Conservation (phyloP, 2,888 invertebrate genomes). For the Eulithis prunata region DNA sequence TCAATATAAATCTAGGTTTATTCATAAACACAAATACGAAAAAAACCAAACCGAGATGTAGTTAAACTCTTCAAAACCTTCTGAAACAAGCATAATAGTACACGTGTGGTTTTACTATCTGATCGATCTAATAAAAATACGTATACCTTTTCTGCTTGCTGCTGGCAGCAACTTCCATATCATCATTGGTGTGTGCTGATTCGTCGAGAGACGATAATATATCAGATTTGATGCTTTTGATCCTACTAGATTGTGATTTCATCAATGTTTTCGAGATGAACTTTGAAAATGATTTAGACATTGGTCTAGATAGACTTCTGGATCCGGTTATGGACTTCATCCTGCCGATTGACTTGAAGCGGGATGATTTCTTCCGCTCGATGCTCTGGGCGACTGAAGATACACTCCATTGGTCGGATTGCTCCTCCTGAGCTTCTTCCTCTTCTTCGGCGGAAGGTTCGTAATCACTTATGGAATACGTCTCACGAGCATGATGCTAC, state of each 20-base stretch:
- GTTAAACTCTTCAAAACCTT: too few species aligned
- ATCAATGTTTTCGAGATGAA: slow-evolving; percentile 51
- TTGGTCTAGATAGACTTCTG: slow-evolving; percentile 40
- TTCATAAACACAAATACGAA: too few species aligned
- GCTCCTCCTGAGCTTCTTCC: slow-evolving; percentile 45
- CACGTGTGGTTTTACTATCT: too few species aligned
- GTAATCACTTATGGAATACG: slow-evolving; percentile 52
- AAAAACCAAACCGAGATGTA: too few species aligned
- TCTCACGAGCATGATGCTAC: slow-evolving; percentile 20
- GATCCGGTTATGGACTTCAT: slow-evolving; percentile 50
- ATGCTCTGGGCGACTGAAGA: slow-evolving; percentile 45
- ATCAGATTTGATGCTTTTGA: slow-evolving; percentile 41
- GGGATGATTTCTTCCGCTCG: slow-evolving; percentile 46
- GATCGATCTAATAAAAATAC: neutral
- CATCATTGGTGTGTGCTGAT: slow-evolving; percentile 52
- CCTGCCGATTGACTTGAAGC: slow-evolving; percentile 43
- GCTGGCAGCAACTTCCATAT: slow-evolving; percentile 58
- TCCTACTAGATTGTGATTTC: slow-evolving; percentile 43
- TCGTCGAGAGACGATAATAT: slow-evolving; percentile 32
- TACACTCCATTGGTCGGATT: slow-evolving; percentile 58
- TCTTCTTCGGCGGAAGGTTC: slow-evolving; percentile 45
- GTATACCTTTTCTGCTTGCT: slow-evolving; percentile 28
- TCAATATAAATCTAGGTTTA: too few species aligned
- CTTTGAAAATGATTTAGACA: slow-evolving; percentile 56
- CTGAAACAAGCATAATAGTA: too few species aligned